These are phyloP conservation scores for Platycercus adscitus DNA, from an alignment of 2,113 vertebrate genomes.

Conservation along the genomic window DNA sequence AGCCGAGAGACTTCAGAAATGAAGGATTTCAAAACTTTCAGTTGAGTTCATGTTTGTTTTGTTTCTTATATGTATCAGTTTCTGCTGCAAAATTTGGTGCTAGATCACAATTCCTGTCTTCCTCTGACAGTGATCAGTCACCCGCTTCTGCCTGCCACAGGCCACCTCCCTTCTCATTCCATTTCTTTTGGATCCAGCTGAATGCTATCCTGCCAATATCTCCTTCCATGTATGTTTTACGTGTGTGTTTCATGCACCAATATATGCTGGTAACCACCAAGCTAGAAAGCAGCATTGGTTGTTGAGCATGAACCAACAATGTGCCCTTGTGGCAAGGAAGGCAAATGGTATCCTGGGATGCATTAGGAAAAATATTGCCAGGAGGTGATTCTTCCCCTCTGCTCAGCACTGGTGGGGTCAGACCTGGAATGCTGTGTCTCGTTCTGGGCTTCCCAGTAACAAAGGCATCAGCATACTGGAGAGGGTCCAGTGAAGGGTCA, in stretches of 20 bases:
- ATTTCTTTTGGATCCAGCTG: neutral
- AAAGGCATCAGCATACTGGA: neutral
- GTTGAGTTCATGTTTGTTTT: neutral
- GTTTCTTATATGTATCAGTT: neutral
- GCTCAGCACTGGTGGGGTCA: neutral
- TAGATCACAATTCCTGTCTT: neutral
- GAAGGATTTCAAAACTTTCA: neutral
- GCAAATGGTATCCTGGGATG: neutral
- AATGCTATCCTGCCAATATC: neutral
- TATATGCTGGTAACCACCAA: neutral
- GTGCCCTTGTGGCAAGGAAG: neutral
- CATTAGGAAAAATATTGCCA: neutral
- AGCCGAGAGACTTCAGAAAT: neutral
- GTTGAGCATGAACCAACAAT: neutral
- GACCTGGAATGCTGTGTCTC: neutral
- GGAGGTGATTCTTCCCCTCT: neutral
- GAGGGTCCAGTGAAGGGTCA: neutral
- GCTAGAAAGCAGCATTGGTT: neutral
- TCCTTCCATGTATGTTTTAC: neutral
- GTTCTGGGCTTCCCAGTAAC: neutral
- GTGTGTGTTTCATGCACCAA: neutral
- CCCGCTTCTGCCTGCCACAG: neutral
- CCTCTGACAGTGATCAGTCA: neutral
- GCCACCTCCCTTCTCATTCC: accelerated
- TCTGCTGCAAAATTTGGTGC: neutral